These are phyloP conservation scores for Sinonovacula constricta DNA, from an alignment of 1,140 invertebrate genomes.

Conservation along the genomic window DNA sequence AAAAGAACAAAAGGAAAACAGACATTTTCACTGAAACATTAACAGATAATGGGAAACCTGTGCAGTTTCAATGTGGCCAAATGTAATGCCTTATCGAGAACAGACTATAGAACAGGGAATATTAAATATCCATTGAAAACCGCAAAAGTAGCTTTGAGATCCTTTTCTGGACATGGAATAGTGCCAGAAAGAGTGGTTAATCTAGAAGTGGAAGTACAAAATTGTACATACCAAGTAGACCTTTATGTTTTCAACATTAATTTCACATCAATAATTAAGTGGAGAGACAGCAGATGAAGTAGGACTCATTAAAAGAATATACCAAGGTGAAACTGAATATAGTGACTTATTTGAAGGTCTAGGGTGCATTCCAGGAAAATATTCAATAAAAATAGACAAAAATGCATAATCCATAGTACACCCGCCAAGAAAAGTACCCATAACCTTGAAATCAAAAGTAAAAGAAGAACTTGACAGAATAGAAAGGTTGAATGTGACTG, in stretches of 20 bases:
- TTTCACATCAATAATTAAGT: no score
- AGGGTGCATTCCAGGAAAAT: slow-evolving; percentile 49
- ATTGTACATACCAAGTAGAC: slow-evolving; percentile 16
- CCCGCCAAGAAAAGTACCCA: neutral
- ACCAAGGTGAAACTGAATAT: no score
- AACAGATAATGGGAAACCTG: neutral
- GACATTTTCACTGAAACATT: neutral
- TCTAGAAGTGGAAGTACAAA: slow-evolving; percentile 2
- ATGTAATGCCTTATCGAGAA: slow-evolving; percentile 20
- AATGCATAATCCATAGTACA: slow-evolving; percentile 10
- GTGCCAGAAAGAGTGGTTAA: neutral
- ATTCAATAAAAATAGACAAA: slow-evolving; percentile 34
- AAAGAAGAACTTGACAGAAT: slow-evolving; percentile 15
- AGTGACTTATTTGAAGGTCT: slow-evolving; percentile 50
- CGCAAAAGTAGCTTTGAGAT: neutral
- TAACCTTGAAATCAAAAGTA: neutral
- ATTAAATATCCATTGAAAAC: slow-evolving; percentile 9
- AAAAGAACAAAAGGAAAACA: no score
- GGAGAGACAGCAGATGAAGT: slow-evolving; percentile 9
- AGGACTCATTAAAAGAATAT: slow-evolving; percentile 21
- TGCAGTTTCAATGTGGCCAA: slow-evolving; percentile 34
- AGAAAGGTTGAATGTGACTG: neutral
- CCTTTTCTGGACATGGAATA: slow-evolving; percentile 5
- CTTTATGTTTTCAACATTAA: no score
- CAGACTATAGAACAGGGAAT: neutral